Base-by-base conservation (phyloP, 2,888 invertebrate species). In the Linnaemya tessellans region DNA sequence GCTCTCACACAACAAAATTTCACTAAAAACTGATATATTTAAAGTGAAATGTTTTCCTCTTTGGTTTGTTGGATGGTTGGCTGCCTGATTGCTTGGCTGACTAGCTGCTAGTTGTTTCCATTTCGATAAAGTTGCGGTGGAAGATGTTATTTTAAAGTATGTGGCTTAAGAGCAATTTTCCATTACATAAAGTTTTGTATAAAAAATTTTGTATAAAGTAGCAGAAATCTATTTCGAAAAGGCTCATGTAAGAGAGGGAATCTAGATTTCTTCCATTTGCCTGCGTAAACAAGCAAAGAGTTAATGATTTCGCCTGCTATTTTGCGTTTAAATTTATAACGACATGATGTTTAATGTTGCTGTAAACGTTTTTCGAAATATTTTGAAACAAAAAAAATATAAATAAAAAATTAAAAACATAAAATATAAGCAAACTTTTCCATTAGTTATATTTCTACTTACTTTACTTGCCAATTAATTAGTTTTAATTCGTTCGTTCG, bases 391-490 rank as follows among this genome's bases (percentile, higher is more conserved):
- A 20, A 51, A 67, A 77, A 51, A 62, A 84, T 80, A 62, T 22
- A 25, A 3, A 30, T 30, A 30, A 30, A 30, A 30, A 30, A 5
- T 30, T n/a, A n/a, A n/a, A n/a, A n/a, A n/a, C n/a, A n/a, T n/a
- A n/a, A 30, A 22, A 80, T 62, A 56, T 22, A 38, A 58, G 20
- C 41, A 70, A 70, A 60, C 25, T 51, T 11, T n/a, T 74, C 49
- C 3, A 56, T 64, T 74, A 38, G 51, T 9, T 51, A 20, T 18
- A 18, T 9, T 35, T 58, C 11, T 49, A 30, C 54, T 74, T 64
- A 70, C 46, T 49, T 56, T n/a, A 78, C 79, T 68, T 22, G 64
- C 75, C 87, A 87, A 87, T 84, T 87, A 87, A 87, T 88, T 87
- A 86, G 58, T 75, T 84, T 78, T 70, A 87, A 83, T 86, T 65